Evolutionary conservation across 2,113 vertebrate genomes (phyloP).

Genomic region (Melanostigma gelatinosum): DNA sequence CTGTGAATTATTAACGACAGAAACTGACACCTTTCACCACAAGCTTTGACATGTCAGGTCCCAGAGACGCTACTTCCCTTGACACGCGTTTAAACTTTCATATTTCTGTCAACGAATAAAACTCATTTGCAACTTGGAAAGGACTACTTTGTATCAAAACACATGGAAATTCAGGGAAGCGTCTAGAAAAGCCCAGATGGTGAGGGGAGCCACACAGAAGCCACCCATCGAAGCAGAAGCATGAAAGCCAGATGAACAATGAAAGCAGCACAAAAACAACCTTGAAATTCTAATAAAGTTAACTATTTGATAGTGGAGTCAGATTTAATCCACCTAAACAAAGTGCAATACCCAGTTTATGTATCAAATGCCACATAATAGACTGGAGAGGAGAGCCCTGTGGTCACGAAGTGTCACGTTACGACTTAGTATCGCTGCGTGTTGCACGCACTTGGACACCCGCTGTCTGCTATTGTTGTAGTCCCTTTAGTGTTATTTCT

Average conservation of each 20-base stretch:
- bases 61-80: background rate
- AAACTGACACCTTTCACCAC: background rate
- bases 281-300: background rate
- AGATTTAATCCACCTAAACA: background rate
- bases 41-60: background rate
- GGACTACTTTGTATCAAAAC: background rate
- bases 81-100: background rate
- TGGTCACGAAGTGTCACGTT: too few relatives aligned
- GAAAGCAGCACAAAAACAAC: background rate
- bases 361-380: background rate
- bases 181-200: conserved; percentile 34
- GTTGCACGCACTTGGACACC: too few relatives aligned
- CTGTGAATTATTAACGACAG: background rate
- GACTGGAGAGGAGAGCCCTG: too few relatives aligned
- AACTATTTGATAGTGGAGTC: background rate
- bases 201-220: background rate
- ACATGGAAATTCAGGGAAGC: background rate
- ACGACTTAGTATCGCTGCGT: too few relatives aligned
- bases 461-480: too few relatives aligned
- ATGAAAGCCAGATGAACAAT: background rate
- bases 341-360: too few relatives aligned
- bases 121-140: too few relatives aligned
- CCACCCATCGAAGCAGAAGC: too few relatives aligned
- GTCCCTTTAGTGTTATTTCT: too few relatives aligned
- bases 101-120: background rate